These are phyloP conservation scores for Mythimna pallens DNA, from an alignment of 2,888 invertebrate species.

Conservation along the genomic window DNA sequence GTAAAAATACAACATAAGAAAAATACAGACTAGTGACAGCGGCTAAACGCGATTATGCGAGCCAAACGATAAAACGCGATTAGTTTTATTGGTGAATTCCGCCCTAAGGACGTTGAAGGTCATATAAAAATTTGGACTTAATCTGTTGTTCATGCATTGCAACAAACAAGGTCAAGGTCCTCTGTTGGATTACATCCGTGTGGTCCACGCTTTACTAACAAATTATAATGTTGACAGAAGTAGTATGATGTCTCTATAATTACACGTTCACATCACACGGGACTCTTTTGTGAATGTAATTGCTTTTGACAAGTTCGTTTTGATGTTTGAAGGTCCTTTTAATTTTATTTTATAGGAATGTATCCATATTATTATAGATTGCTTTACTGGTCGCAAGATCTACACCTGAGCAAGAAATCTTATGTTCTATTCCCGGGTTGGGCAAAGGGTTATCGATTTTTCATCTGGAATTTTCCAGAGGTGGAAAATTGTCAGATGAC, in stretches of 20 bases:
- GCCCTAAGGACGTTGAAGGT: no score
- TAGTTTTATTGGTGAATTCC: no score
- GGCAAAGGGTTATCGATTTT: background rate
- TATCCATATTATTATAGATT: background rate
- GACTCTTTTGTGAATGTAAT: conserved; percentile 44
- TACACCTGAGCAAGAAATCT: background rate
- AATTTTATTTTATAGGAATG: conserved; percentile 9
- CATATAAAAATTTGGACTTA: no score
- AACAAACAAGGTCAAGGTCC: no score
- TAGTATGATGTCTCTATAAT: conserved; percentile 31
- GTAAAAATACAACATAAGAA: no score
- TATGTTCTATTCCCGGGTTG: background rate
- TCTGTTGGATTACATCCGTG: no score
- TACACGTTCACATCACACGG: conserved; percentile 43
- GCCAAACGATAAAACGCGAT: no score
- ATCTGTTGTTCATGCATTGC: no score
- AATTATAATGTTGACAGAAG: conserved; percentile 40
- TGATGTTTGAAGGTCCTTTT: conserved; percentile 9
- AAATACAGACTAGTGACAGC: no score
- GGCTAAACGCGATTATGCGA: no score
- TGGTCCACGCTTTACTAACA: conserved; percentile 1
- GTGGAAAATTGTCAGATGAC: no score
- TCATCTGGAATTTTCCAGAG: background rate
- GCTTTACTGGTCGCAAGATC: background rate
- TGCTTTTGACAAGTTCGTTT: conserved; percentile 38